These are phyloP conservation scores for Rhegmatorhina hoffmannsi DNA, from an alignment of 2,113 vertebrate species.

Conservation along the genomic window DNA sequence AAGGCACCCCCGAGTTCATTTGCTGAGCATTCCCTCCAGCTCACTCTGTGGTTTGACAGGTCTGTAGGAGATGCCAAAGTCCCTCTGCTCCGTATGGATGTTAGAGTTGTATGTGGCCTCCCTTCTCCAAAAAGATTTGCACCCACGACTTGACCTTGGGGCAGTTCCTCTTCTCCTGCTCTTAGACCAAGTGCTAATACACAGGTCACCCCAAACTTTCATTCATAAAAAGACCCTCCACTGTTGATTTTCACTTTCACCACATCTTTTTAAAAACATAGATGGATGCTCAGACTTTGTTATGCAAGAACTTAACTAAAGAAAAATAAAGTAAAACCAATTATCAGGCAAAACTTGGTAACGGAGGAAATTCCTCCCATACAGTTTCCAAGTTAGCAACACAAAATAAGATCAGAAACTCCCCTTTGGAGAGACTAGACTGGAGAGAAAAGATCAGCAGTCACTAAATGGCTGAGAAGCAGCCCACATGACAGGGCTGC, in stretches of 20 bases:
- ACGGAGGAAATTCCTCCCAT: background rate
- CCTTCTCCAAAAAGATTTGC: background rate
- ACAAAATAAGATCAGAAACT: rapidly evolving
- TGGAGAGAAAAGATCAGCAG: background rate
- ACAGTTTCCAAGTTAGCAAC: background rate
- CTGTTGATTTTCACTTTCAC: background rate
- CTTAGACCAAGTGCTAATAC: background rate
- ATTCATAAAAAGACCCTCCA: background rate
- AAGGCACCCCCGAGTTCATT: background rate
- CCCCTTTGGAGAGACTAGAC: background rate
- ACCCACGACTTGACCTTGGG: background rate
- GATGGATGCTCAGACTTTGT: background rate
- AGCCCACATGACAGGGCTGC: background rate
- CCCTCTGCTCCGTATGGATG: background rate
- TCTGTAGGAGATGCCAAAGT: background rate
- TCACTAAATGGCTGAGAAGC: background rate
- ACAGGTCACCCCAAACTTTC: background rate
- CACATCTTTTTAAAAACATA: background rate
- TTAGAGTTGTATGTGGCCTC: background rate
- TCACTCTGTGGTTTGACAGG: background rate
- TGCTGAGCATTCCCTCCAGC: background rate
- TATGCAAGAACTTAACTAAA: background rate
- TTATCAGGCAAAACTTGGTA: background rate
- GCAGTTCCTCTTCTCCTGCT: background rate
- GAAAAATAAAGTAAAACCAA: background rate